These are phyloP conservation scores for Homarus gammarus DNA, from an alignment of 2,888 invertebrate genomes.

Conservation along the genomic window DNA sequence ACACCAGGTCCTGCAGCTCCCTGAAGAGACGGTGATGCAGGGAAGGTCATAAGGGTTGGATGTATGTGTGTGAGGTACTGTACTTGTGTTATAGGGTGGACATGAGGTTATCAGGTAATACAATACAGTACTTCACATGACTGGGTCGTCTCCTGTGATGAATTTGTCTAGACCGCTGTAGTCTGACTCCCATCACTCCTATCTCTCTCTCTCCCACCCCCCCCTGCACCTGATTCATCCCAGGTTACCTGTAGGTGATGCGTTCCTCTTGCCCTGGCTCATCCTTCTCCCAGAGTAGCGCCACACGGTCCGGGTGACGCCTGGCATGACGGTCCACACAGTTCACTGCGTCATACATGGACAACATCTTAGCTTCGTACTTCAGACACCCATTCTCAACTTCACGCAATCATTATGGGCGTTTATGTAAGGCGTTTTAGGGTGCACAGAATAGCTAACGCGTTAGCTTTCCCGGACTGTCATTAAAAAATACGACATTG, in stretches of 20 bases:
- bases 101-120: background rate
- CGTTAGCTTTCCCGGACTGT: too few relatives aligned
- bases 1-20: conserved; percentile 79
- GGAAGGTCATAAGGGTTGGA: background rate
- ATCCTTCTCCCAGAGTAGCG: conserved; percentile 81
- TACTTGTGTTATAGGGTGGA: background rate
- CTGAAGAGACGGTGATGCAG: conserved; percentile 38
- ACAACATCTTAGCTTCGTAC: too few relatives aligned
- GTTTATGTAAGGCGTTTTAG: too few relatives aligned
- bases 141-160: background rate
- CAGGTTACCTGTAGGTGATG: conserved; percentile 71
- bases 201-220: background rate
- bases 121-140: background rate
- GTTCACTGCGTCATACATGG: too few relatives aligned
- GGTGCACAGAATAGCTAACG: too few relatives aligned
- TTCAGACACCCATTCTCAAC: too few relatives aligned
- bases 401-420: too few relatives aligned
- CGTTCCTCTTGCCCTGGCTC: conserved; percentile 79
- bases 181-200: background rate
- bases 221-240: background rate
- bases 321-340: conserved; percentile 80
- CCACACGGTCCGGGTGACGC: conserved; percentile 78
- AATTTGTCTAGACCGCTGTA: background rate
- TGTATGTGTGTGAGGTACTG: background rate
- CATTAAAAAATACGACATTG: too few relatives aligned